phyloP scores from a whole-genome alignment of 2,797 vertebrate genomes.

The Poeciliopsis gracilis region DNA sequence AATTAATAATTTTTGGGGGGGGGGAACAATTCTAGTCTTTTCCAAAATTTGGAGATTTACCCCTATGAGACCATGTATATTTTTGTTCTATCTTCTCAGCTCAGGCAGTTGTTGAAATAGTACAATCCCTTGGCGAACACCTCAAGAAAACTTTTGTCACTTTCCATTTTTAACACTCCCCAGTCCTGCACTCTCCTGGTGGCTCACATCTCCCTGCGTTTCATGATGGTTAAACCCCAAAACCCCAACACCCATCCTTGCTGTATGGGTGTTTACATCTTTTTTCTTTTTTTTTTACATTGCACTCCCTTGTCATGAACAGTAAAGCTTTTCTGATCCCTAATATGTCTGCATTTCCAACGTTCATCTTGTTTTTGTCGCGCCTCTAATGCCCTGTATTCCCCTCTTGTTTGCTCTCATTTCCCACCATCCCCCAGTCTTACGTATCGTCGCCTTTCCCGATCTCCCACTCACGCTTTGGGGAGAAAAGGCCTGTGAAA shows the following conservation, averaged over 20 bases:
- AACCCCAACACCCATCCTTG: conserved; percentile 32
- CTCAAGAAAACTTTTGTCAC: conserved; percentile 63
- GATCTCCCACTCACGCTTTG: conserved; percentile 32
- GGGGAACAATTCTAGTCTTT: too few species aligned
- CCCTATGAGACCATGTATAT: neutral
- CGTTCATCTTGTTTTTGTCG: conserved; percentile 26
- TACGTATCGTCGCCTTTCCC: conserved; percentile 14
- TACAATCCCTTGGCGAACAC: conserved; percentile 31
- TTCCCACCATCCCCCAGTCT: conserved; percentile 17
- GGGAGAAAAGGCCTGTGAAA: conserved; percentile 58
- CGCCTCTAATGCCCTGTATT: neutral
- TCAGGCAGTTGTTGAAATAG: conserved; percentile 24
- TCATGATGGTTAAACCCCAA: conserved; percentile 62
- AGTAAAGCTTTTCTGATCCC: conserved; percentile 9
- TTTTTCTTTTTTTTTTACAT: conserved; percentile 20
- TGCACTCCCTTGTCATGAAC: conserved; percentile 29
- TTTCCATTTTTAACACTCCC: conserved; percentile 47
- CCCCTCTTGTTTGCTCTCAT: conserved; percentile 10
- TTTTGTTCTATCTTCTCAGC: conserved; percentile 10
- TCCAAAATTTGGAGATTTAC: too few species aligned
- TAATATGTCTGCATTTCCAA: conserved; percentile 9
- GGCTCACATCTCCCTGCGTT: conserved; percentile 57
- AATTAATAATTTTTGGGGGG: too few species aligned
- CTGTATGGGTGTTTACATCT: too few species aligned
- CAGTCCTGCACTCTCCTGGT: conserved; percentile 17